Conservation (phyloP, 2,888 invertebrate species). For the Eilema depressum region DNA sequence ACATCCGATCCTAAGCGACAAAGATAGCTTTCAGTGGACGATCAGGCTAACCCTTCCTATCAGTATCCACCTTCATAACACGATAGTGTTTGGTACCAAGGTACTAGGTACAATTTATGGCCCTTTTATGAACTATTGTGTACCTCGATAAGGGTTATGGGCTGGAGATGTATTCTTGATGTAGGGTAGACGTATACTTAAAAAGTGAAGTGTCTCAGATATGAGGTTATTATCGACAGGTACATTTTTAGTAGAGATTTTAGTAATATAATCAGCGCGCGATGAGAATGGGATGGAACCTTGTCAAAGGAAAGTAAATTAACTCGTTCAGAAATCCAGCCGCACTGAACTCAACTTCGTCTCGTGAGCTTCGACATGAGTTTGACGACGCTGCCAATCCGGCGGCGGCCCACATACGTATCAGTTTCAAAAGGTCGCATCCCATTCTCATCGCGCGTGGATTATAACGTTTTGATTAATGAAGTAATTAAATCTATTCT, state of each 20-base stretch:
- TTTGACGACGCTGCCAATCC: too few species aligned
- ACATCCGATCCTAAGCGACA: constrained; percentile 13
- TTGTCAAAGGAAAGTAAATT: too few species aligned
- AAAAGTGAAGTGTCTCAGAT: not conserved
- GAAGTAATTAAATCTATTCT: too few species aligned
- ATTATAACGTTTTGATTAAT: too few species aligned
- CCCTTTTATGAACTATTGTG: constrained; percentile 13
- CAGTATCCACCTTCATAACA: not conserved
- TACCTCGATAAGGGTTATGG: constrained; percentile 11
- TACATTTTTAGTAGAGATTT: not conserved
- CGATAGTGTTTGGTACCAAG: constrained; percentile 6
- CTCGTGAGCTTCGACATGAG: too few species aligned
- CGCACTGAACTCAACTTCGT: too few species aligned
- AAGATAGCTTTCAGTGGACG: constrained; percentile 10
- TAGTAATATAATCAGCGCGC: too few species aligned
- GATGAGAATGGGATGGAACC: too few species aligned
- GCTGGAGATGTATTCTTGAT: constrained; percentile 17
- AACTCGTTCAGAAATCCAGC: too few species aligned
- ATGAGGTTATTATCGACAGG: not conserved
- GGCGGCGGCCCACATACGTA: too few species aligned
- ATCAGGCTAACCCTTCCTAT: constrained; percentile 8
- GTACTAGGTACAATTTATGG: constrained; percentile 12
- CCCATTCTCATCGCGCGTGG: too few species aligned
- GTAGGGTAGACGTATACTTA: not conserved
- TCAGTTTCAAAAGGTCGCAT: too few species aligned